These are phyloP conservation scores for Thecophora atra DNA, from an alignment of 2,888 invertebrate genomes.

Conservation along the genomic window DNA sequence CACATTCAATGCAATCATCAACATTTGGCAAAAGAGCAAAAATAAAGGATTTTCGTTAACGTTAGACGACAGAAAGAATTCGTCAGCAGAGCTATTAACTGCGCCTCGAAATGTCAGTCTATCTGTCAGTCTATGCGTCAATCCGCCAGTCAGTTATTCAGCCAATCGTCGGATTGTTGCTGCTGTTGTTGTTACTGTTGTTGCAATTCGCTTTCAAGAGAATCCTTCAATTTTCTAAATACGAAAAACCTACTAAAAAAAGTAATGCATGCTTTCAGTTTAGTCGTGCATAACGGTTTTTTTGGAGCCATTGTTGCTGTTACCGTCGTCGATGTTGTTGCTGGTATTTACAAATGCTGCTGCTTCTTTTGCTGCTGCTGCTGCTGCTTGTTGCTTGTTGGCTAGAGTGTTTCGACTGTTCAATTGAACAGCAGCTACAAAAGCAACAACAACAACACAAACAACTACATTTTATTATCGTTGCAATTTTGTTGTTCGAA, in stretches of 20 bases:
- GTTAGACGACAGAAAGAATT: conserved; percentile 27
- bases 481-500: conserved; percentile 24
- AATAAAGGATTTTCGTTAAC: neutral
- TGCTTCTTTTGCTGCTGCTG: neutral
- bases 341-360: neutral
- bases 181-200: neutral
- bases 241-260: neutral
- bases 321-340: neutral
- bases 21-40: neutral
- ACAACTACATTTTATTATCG: conserved; percentile 9
- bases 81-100: conserved; percentile 34
- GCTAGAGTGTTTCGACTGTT: conserved; percentile 20
- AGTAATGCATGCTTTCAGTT: conserved; percentile 22
- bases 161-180: neutral
- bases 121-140: neutral
- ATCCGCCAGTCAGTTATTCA: neutral
- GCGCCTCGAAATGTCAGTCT: conserved; percentile 1
- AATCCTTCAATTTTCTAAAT: conserved; percentile 24
- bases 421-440: neutral
- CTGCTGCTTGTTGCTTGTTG: conserved; percentile 13
- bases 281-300: conserved; percentile 26
- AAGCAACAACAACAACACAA: neutral
- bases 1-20: neutral
- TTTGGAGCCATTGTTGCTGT: conserved; percentile 18
- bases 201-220: conserved; percentile 9